Evolutionary conservation across 2,888 invertebrate species (phyloP).

Genomic region (Stenchaetothrips biformis): DNA sequence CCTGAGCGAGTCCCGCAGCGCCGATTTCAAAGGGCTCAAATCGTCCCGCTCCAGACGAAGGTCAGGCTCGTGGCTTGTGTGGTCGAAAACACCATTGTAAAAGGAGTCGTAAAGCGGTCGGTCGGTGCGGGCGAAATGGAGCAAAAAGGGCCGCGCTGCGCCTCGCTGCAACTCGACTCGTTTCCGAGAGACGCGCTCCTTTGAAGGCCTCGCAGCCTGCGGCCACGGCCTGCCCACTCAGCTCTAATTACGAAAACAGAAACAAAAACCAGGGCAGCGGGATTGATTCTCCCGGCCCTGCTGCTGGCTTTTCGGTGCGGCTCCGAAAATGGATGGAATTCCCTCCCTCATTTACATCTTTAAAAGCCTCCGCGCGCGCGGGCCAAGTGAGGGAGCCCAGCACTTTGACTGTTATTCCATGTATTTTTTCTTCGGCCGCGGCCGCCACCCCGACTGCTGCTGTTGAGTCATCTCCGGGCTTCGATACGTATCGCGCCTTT

Average conservation of each 20-base stretch:
- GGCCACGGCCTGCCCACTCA: not conserved
- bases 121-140: not conserved
- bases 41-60: not conserved
- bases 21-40: not conserved
- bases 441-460: not conserved
- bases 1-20: not conserved
- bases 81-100: conserved; percentile 10
- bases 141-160: not conserved
- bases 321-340: too few relatives aligned
- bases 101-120: not conserved
- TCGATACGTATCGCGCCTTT: conserved; percentile 3
- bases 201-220: not conserved
- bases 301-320: too few relatives aligned
- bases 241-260: not conserved
- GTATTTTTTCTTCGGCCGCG: not conserved
- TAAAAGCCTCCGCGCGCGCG: too few relatives aligned
- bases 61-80: not conserved
- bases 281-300: too few relatives aligned
- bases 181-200: not conserved
- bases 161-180: not conserved
- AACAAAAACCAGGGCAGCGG: not conserved
- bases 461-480: conserved; percentile 9
- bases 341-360: too few relatives aligned
- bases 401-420: too few relatives aligned
- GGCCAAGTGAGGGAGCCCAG: too few relatives aligned